Percentiles rank a stretch among this genome's conserved stretches.
phyloP scores from a whole-genome alignment of 2,797 vertebrate genomes.

The Etheostoma perlongum region DNA sequence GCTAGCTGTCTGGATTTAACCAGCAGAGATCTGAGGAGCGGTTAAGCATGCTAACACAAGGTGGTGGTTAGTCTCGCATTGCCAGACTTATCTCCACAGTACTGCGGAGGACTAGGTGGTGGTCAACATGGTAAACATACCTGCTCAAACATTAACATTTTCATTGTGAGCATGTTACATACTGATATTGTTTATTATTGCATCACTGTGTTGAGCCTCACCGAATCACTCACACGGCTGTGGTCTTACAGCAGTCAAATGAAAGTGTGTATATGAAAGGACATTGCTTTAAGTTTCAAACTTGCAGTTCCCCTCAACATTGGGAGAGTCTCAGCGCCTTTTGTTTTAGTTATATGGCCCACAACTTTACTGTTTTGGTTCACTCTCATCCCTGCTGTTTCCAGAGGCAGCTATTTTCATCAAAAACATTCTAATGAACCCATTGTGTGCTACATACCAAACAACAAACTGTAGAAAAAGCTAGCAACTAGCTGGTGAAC shows the following conservation, averaged over 20 bases:
- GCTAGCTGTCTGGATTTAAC: too few species aligned
- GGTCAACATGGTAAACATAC: not conserved
- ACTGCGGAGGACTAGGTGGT: not conserved
- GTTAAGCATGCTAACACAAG: not conserved
- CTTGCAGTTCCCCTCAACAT: too few species aligned
- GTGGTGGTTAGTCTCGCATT: too few species aligned
- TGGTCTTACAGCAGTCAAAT: not conserved
- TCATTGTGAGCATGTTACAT: not conserved
- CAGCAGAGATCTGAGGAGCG: too few species aligned
- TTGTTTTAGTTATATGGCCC: not conserved
- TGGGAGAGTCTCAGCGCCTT: not conserved
- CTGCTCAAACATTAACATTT: not conserved
- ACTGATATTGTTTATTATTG: not conserved
- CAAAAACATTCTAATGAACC: too few species aligned
- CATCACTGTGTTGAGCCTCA: not conserved
- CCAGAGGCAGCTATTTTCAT: not conserved
- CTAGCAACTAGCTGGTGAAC: too few species aligned
- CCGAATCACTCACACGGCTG: not conserved
- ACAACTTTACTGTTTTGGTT: too few species aligned
- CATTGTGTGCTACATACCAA: too few species aligned
- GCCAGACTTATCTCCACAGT: too few species aligned
- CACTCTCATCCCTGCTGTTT: too few species aligned
- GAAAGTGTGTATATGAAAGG: not conserved
- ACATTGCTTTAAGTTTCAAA: not conserved
- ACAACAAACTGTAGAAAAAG: too few species aligned